phyloP scores from a whole-genome alignment of 2,888 invertebrate species.

The Holacanthella duospinosa region DNA sequence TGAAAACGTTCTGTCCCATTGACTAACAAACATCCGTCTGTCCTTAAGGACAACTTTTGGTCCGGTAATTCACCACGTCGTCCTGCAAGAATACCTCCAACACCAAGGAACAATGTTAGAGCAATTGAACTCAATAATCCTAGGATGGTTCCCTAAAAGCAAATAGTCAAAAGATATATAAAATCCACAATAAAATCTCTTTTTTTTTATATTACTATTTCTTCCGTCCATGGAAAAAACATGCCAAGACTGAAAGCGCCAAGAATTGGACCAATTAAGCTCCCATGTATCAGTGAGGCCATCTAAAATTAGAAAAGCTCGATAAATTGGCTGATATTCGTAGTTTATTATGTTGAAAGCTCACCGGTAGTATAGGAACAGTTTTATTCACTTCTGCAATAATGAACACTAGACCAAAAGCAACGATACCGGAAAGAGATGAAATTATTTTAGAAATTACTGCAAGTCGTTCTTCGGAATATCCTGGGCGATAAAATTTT shows the following conservation, averaged over 20 bases:
- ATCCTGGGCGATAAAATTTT: conserved; percentile 39
- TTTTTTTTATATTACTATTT: conserved; percentile 56
- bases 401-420: conserved; percentile 15
- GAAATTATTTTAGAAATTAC: conserved; percentile 15
- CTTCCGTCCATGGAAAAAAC: conserved; percentile 74
- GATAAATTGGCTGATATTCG: no score
- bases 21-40: no score
- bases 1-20: no score
- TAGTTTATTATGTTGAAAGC: neutral
- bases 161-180: no score
- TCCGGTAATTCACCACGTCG: neutral
- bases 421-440: conserved; percentile 10
- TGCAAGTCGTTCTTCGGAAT: conserved; percentile 41
- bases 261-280: conserved; percentile 56
- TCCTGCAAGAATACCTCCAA: neutral
- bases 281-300: neutral
- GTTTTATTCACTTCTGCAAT: conserved; percentile 16
- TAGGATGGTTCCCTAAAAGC: neutral
- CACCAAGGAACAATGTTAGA: neutral
- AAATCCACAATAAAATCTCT: no score
- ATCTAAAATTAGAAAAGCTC: no score
- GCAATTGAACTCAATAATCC: neutral
- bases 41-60: no score
- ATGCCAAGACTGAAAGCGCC: conserved; percentile 79
- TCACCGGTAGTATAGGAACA: conserved; percentile 1